Base-by-base conservation (phyloP, 2,888 invertebrate genomes). In the Phragmatobia fuliginosa region DNA sequence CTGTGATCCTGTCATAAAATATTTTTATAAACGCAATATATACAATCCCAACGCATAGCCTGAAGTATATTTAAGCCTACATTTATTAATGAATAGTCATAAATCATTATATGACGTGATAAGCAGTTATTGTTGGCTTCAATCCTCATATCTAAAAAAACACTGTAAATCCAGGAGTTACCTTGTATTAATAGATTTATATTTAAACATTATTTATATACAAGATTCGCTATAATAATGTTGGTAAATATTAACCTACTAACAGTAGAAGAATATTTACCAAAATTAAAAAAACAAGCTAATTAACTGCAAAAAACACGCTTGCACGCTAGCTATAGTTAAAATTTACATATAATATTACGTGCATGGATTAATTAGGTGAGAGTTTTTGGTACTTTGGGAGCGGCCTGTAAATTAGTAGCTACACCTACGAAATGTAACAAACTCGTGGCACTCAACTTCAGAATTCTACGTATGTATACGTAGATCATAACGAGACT, bases 1-100 rank as follows among this genome's bases (percentile, higher is more conserved):
- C 62, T 28, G n/a, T 67, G 60, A 70, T 75, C 71, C 82, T 70
- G 78, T 80, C 80, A 75, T 71, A 80, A 72, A 72, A 66, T 71
- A 68, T 49, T 64, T 31, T 67, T 32, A 52, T 18, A 41, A 18
- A 41, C 18, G 4, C 16, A 38, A 38, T 18, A 2, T 18, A 10
- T 11, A 2, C 16, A 4, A 1, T 6, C 38, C 11, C 2, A 36
- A 36, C 36, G 36, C 36, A 38, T 14, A 14, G 38, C 14, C 14
- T 14, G 38, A 38, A 38, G 38, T 14, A n/a, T n/a, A n/a, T n/a
- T n/a, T n/a, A n/a, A n/a, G n/a, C n/a, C n/a, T n/a, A n/a, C n/a
- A n/a, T n/a, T n/a, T n/a, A 36, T 38, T 38, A 38, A 38, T 38
- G 11, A 38, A 14, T 14, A 14, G 11, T 38, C 38, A 38, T 38